Conservation (phyloP, 2,797 vertebrate genomes). For the Clarias platycephalus region DNA sequence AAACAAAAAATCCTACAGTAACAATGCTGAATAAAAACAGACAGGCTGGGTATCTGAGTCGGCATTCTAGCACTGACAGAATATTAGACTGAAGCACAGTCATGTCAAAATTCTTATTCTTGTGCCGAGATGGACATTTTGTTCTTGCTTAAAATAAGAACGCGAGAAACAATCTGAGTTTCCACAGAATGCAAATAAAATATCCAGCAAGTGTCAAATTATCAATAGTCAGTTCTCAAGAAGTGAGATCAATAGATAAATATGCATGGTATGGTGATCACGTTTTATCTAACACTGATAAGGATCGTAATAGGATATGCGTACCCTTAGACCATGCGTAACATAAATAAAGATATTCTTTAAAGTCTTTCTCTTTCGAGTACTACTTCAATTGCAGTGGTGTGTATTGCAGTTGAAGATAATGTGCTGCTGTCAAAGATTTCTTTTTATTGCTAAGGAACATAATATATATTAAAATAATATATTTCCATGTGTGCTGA, state of each 20-base stretch:
- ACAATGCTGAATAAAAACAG: background rate
- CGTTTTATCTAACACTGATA: background rate
- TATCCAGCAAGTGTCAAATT: background rate
- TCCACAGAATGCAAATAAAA: background rate
- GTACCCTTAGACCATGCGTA: background rate
- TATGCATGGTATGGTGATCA: background rate
- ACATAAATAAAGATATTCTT: background rate
- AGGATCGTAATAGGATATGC: background rate
- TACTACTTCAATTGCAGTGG: background rate
- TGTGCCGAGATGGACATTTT: background rate
- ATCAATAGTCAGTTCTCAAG: background rate
- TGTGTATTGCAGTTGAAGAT: background rate
- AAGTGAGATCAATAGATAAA: background rate
- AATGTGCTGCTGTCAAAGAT: background rate
- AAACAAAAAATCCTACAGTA: background rate
- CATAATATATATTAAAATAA: background rate
- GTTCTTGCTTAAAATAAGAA: background rate
- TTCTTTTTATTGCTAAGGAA: background rate
- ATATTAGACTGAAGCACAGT: background rate
- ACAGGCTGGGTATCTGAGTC: background rate
- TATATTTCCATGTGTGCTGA: no score
- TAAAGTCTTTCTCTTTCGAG: background rate
- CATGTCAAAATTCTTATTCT: background rate
- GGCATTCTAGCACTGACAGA: background rate
- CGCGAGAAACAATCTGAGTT: background rate